phyloP scores from a whole-genome alignment of 2,888 invertebrate species.

The Xanthostigma xanthostigma region DNA sequence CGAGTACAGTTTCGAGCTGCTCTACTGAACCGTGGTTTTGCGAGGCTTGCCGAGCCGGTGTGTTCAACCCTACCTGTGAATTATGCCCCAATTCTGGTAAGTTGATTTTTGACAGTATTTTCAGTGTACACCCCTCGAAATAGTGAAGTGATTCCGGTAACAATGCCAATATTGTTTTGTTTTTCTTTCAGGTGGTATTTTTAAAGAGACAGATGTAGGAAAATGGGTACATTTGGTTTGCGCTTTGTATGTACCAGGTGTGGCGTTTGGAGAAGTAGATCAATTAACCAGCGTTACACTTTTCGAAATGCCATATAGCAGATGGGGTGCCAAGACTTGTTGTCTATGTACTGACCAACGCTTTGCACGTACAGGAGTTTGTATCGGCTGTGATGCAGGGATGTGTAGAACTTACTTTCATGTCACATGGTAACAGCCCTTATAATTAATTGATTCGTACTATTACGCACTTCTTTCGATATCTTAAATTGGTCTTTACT shows the following conservation, averaged over 20 bases:
- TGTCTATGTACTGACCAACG: constrained; percentile 77
- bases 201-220: constrained; percentile 93
- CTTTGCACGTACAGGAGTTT: constrained; percentile 83
- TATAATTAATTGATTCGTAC: background rate
- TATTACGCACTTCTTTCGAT: too few relatives aligned
- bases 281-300: constrained; percentile 81
- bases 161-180: constrained; percentile 3
- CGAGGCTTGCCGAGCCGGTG: constrained; percentile 90
- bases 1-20: constrained; percentile 85
- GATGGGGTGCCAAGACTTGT: constrained; percentile 91
- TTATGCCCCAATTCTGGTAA: constrained; percentile 79
- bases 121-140: background rate
- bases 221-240: constrained; percentile 98
- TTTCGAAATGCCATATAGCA: constrained; percentile 94
- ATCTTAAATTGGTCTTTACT: too few relatives aligned
- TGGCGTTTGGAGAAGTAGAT: constrained; percentile 92
- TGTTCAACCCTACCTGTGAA: constrained; percentile 80
- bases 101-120: background rate
- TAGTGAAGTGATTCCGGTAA: constrained; percentile 1
- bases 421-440: constrained; percentile 67
- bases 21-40: constrained; percentile 99
- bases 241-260: constrained; percentile 92
- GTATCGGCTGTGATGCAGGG: constrained; percentile 95
- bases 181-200: constrained; percentile 55
- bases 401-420: constrained; percentile 96